Conservation (phyloP, 2,113 vertebrate species). For the Apus apus region DNA sequence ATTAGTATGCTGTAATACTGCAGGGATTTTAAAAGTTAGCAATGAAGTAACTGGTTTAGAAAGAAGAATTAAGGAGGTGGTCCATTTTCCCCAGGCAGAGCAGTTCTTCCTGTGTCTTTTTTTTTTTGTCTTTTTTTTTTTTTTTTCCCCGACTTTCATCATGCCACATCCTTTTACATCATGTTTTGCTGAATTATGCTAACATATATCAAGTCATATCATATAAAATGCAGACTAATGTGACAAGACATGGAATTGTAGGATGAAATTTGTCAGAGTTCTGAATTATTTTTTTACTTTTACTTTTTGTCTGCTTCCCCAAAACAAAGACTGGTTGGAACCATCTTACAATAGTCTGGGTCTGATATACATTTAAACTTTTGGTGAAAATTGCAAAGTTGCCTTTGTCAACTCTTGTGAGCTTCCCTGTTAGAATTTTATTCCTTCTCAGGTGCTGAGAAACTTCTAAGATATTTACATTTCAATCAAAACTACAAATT, state of each 20-base stretch:
- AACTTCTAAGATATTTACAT: not conserved
- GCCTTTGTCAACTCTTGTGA: not conserved
- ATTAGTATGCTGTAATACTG: not conserved
- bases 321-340: not conserved
- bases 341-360: not conserved
- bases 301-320: not conserved
- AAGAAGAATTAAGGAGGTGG: not conserved
- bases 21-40: not conserved
- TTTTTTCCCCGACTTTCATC: not conserved
- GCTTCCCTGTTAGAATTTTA: not conserved
- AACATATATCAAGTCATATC: not conserved
- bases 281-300: not conserved
- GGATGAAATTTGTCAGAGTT: not conserved
- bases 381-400: not conserved
- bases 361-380: not conserved
- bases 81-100: not conserved
- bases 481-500: not conserved
- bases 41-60: not conserved
- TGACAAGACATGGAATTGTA: not conserved
- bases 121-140: not conserved
- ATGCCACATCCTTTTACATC: not conserved
- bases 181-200: conserved; percentile 1
- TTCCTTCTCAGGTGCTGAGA: not conserved
- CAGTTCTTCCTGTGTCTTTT: not conserved
- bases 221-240: not conserved